These are phyloP conservation scores for Neocrepidodera transversa DNA, from an alignment of 2,888 invertebrate genomes.

Conservation along the genomic window DNA sequence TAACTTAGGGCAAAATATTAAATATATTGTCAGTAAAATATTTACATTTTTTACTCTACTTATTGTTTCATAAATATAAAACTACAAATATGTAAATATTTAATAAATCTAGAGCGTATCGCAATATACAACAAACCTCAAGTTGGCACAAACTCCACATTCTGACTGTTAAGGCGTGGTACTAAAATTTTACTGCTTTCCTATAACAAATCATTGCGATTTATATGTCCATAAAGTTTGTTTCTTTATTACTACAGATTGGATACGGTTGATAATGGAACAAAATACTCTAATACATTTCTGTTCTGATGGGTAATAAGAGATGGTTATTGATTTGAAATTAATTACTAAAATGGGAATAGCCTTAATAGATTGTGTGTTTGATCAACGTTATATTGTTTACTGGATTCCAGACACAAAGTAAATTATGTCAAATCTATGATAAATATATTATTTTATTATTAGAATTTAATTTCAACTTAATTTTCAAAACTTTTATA, in stretches of 20 bases:
- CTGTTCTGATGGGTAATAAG: background rate
- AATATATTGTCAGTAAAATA: too few relatives aligned
- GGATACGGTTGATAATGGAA: conserved; percentile 13
- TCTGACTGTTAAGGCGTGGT: conserved; percentile 20
- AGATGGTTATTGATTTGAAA: conserved; percentile 11
- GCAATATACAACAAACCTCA: background rate
- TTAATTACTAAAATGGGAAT: conserved; percentile 2
- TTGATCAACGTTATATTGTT: too few relatives aligned
- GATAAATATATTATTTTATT: too few relatives aligned
- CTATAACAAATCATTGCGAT: conserved; percentile 15
- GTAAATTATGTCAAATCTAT: too few relatives aligned
- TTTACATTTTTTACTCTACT: too few relatives aligned
- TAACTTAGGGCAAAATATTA: too few relatives aligned
- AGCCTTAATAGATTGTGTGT: background rate
- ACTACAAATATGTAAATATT: too few relatives aligned
- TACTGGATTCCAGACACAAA: too few relatives aligned
- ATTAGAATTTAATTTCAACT: too few relatives aligned
- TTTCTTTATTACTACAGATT: background rate
- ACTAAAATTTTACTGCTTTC: conserved; percentile 14
- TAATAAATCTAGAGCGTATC: background rate
- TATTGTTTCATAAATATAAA: too few relatives aligned
- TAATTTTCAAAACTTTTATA: too few relatives aligned
- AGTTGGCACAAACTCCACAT: conserved; percentile 14
- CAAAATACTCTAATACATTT: background rate
- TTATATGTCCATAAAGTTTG: conserved; percentile 12